Conservation (phyloP, 2,888 invertebrate species). For the Cotesia congregata region DNA sequence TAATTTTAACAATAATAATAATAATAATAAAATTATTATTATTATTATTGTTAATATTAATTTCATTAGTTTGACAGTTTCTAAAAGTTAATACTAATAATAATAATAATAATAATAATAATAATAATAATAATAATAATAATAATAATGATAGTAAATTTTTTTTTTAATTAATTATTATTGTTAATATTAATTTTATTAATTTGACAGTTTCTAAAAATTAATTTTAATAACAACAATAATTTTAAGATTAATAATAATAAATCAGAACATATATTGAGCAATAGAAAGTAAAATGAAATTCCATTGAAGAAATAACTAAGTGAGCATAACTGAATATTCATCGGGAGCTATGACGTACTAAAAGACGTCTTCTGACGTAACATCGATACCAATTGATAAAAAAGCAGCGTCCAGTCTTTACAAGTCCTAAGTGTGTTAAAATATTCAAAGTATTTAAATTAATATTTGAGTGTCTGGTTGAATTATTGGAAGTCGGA, state of each 20-base stretch:
- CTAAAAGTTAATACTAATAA: not conserved
- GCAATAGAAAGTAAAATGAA: not conserved
- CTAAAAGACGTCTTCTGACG: not conserved
- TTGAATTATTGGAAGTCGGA: not conserved
- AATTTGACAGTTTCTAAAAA: not conserved
- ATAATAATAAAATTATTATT: too few relatives aligned
- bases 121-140: too few relatives aligned
- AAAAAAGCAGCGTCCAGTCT: not conserved
- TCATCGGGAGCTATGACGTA: not conserved
- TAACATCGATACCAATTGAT: not conserved
- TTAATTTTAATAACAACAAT: not conserved
- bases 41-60: too few relatives aligned
- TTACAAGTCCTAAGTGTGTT: not conserved
- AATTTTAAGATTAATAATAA: not conserved
- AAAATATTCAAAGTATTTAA: not conserved
- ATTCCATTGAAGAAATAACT: not conserved
- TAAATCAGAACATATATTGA: not conserved
- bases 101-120: not conserved
- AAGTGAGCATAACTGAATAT: not conserved
- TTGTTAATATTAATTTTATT: too few relatives aligned
- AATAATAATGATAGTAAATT: too few relatives aligned
- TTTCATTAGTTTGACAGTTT: too few relatives aligned
- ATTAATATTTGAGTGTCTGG: conserved; percentile 1
- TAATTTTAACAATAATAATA: not conserved
- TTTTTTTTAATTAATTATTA: too few relatives aligned